Conservation (phyloP, 2,888 invertebrate species). For the Pollenia amentaria region DNA sequence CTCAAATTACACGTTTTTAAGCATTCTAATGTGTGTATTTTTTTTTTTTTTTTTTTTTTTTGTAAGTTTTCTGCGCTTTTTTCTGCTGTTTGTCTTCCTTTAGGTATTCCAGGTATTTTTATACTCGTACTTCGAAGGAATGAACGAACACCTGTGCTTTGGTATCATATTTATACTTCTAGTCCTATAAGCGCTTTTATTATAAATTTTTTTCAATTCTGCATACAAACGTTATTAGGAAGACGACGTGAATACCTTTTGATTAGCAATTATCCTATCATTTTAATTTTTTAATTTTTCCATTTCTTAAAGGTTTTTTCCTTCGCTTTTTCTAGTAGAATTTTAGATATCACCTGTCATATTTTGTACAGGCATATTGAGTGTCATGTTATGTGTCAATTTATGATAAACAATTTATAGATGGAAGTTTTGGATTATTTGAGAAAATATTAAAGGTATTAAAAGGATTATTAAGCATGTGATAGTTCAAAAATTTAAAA, state of each 20-base stretch:
- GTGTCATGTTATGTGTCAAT: constrained; percentile 68
- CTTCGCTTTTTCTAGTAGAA: not conserved
- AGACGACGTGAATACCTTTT: constrained; percentile 69
- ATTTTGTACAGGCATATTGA: constrained; percentile 62
- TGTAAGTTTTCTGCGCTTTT: not conserved
- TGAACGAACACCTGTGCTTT: constrained; percentile 64
- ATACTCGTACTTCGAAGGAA: constrained; percentile 28
- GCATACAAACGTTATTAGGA: constrained; percentile 22
- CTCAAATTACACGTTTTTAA: constrained; percentile 61
- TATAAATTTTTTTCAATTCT: constrained; percentile 18
- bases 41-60: constrained; percentile 39
- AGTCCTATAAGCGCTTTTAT: constrained; percentile 29
- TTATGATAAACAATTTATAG: constrained; percentile 45
- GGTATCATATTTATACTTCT: constrained; percentile 62
- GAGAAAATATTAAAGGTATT: not conserved
- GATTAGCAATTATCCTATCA: constrained; percentile 80
- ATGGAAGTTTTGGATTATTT: not conserved
- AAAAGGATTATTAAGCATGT: constrained; percentile 6
- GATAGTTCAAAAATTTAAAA: too few species aligned
- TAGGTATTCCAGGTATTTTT: constrained; percentile 42
- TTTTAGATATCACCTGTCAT: constrained; percentile 80
- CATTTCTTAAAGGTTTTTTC: constrained; percentile 44
- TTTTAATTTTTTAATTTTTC: constrained; percentile 52
- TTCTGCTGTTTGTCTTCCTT: constrained; percentile 34
- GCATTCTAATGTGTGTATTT: constrained; percentile 51